Base-by-base conservation (phyloP, 2,888 invertebrate species). In the Sminthurinus aureus region DNA sequence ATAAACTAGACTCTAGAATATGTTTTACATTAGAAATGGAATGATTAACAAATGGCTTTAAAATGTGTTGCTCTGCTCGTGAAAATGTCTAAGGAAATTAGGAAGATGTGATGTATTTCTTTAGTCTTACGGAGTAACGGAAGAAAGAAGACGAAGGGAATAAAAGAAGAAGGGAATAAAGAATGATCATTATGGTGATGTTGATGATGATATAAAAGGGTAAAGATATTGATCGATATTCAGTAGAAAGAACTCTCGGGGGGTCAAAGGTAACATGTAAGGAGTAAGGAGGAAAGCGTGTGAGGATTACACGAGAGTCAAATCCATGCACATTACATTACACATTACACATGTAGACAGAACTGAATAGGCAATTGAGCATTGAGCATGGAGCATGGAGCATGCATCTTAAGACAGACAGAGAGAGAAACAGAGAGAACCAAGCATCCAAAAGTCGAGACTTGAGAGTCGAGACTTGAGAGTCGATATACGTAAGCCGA, bases 151-250 rank as follows among this genome's bases (percentile, higher is more conserved):
- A n/a, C 20, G 11, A 4, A 22, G 11, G 22, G 3, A 22, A 11
- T 9, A 22, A 71, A 15, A 71, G 8, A 11, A 4, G 71, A 26
- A 71, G 26, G 71, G 71, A 71, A 69, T 11, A 69, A 69, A 69
- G 20, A 20, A 20, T 69, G 20, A 69, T 71, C 26, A 71, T 71
- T 22, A 71, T 71, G 71, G 24, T 71, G 24, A 71, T 71, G 71
- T 26, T 71, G 71, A 71, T 71, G 71, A 71, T 71, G 71, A 71
- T 71, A 71, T 71, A 71, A 22, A 71, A 71, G 71, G 20, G 15
- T 38, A 38, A 4, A 75, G 76, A 76, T 76, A 76, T 76, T 24
- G 76, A 76, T 76, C 76, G 76, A 58, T 76, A 76, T 76, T 76
- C 58, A n/a, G 52, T 50, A 51, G 75, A 75, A 22, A 76, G 51